phyloP scores from a whole-genome alignment of 2,888 invertebrate species.

The Epistrophe grossulariae region DNA sequence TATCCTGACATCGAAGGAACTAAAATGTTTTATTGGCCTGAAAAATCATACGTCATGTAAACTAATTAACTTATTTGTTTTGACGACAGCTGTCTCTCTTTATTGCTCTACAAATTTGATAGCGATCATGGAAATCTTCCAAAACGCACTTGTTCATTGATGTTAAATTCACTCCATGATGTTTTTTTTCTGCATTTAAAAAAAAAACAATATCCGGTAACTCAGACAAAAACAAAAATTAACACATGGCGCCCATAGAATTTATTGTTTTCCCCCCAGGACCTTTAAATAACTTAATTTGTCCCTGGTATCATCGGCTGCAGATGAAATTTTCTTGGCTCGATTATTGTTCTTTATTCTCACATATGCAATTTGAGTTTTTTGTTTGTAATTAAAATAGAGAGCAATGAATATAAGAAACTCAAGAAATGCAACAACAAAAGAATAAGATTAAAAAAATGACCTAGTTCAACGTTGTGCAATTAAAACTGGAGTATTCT shows the following conservation, averaged over 20 bases:
- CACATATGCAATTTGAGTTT: conserved; percentile 39
- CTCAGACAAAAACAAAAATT: no score
- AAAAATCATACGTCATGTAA: no score
- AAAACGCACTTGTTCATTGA: no score
- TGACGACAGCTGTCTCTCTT: no score
- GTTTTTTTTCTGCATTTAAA: no score
- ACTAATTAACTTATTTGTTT: no score
- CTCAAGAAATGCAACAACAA: conserved; percentile 9
- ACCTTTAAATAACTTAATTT: background rate
- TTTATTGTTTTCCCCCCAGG: background rate
- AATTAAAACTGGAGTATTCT: conserved; percentile 59
- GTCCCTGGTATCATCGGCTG: background rate
- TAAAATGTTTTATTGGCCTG: no score
- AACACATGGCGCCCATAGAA: background rate
- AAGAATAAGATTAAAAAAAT: conserved; percentile 24
- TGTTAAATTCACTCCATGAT: no score
- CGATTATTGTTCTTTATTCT: conserved; percentile 54
- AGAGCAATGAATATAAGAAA: conserved; percentile 10
- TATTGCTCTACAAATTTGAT: no score
- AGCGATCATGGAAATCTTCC: no score
- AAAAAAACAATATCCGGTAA: no score
- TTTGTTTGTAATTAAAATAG: conserved; percentile 44
- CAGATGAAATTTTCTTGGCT: conserved; percentile 31
- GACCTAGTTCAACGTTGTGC: conserved; percentile 63
- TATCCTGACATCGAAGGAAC: no score